Conservation (phyloP, 1,140 invertebrate genomes). For the Polypedilum pembai region DNA sequence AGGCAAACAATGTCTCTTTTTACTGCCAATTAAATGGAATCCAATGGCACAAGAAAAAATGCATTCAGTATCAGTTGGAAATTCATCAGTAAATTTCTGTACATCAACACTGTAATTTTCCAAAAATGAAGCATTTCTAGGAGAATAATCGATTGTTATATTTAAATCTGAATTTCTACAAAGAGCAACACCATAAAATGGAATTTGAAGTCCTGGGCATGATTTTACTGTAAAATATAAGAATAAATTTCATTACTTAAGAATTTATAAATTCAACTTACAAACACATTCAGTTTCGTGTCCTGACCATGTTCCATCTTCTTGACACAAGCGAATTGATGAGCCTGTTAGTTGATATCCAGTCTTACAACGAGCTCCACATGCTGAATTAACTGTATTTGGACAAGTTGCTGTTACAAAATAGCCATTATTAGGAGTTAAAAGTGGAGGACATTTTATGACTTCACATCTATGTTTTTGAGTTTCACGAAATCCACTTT, state of each 20-base stretch:
- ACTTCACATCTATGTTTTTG: conserved; percentile 40
- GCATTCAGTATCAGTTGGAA: conserved; percentile 57
- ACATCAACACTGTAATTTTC: conserved; percentile 31
- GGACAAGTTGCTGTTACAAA: conserved; percentile 55
- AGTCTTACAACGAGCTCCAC: conserved; percentile 58
- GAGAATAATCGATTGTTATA: conserved; percentile 30
- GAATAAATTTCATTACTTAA: too few species aligned
- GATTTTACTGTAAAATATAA: conserved; percentile 52
- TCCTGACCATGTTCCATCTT: conserved; percentile 61
- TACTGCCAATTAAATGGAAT: conserved; percentile 57
- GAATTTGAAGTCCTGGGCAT: conserved; percentile 49
- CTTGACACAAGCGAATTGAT: conserved; percentile 57
- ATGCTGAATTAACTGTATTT: conserved; percentile 61
- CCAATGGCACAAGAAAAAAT: conserved; percentile 58
- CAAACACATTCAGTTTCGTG: conserved; percentile 48
- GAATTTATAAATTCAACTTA: conserved; percentile 25
- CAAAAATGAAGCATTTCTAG: conserved; percentile 31
- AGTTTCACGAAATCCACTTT: conserved; percentile 38
- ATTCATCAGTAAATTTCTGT: conserved; percentile 33
- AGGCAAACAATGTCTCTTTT: conserved; percentile 57
- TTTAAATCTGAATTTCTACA: conserved; percentile 50
- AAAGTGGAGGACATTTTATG: conserved; percentile 52
- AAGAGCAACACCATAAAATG: conserved; percentile 51
- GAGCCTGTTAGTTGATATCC: conserved; percentile 56
- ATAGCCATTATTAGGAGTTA: conserved; percentile 56